phyloP scores from a whole-genome alignment of 2,113 vertebrate genomes.

The Chaetodon trifascialis region DNA sequence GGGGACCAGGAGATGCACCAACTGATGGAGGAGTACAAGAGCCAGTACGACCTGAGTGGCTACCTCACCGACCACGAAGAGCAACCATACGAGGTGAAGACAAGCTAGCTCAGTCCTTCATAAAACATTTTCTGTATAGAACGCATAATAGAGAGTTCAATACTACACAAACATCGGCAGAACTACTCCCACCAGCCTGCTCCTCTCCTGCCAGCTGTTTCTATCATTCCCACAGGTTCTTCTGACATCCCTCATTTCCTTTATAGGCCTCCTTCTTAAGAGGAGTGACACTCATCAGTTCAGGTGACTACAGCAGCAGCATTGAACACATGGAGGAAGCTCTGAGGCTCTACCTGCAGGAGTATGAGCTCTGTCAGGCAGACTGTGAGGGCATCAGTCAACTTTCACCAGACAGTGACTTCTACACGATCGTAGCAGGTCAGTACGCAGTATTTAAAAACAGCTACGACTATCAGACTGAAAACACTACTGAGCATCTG shows the following conservation, averaged over 20 bases:
- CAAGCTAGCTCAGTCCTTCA: background rate
- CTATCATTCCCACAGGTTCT: background rate
- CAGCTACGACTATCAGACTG: background rate
- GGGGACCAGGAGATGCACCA: conserved; percentile 87
- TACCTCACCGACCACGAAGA: conserved; percentile 88
- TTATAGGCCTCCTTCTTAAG: conserved; percentile 85
- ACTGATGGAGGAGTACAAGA: conserved; percentile 88
- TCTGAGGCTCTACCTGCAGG: conserved; percentile 84
- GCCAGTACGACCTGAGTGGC: conserved; percentile 86
- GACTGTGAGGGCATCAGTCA: conserved; percentile 86
- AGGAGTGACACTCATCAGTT: conserved; percentile 87
- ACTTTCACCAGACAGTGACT: conserved; percentile 85
- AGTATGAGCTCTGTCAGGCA: conserved; percentile 84
- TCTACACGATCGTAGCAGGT: conserved; percentile 89
- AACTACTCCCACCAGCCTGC: background rate
- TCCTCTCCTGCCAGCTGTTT: background rate
- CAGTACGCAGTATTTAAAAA: background rate
- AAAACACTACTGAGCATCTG: background rate
- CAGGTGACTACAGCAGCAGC: conserved; percentile 86
- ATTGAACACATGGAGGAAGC: conserved; percentile 87
- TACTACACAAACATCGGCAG: background rate
- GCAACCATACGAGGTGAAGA: conserved; percentile 85
- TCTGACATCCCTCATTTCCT: background rate
- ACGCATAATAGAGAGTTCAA: background rate
- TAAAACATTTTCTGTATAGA: too few species aligned